A percentile compares a stretch with the other conserved stretches of the same genome.
These are phyloP conservation scores for Hoplostethus mediterraneus DNA, from an alignment of 2,797 vertebrate genomes.

Conservation along the genomic window DNA sequence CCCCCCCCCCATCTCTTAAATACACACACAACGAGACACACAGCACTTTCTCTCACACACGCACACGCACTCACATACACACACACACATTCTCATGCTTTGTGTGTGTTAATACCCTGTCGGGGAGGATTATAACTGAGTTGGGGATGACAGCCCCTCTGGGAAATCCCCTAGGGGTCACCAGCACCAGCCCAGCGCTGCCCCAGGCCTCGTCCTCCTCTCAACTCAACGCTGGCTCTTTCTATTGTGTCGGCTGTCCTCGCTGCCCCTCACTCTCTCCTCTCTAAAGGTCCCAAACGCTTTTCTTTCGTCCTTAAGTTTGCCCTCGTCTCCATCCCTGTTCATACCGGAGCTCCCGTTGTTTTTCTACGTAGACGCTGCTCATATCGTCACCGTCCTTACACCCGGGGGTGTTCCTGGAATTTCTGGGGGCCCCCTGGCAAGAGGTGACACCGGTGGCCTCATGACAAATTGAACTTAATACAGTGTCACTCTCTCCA, in stretches of 20 bases:
- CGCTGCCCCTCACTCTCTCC: slow-evolving; percentile 3
- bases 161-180: slow-evolving; percentile 72
- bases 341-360: not conserved
- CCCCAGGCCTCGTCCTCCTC: slow-evolving; percentile 33
- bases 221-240: slow-evolving; percentile 21
- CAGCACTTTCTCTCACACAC: not conserved
- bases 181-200: slow-evolving; percentile 38
- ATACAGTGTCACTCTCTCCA: no score
- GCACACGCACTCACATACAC: slow-evolving; percentile 11
- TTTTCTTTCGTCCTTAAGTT: slow-evolving; percentile 11
- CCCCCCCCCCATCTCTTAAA: slow-evolving; percentile 35
- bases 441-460: no score
- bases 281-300: not conserved
- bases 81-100: slow-evolving; percentile 52
- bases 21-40: slow-evolving; percentile 28
- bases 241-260: slow-evolving; percentile 26
- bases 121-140: slow-evolving; percentile 66
- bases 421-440: no score
- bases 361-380: not conserved
- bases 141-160: slow-evolving; percentile 64
- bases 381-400: not conserved
- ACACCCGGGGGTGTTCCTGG: no score
- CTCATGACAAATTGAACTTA: no score
- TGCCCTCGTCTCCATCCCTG: slow-evolving; percentile 11
- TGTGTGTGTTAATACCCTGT: slow-evolving; percentile 70